Conservation (phyloP, 2,888 invertebrate genomes). For the Luperina nickerlii region DNA sequence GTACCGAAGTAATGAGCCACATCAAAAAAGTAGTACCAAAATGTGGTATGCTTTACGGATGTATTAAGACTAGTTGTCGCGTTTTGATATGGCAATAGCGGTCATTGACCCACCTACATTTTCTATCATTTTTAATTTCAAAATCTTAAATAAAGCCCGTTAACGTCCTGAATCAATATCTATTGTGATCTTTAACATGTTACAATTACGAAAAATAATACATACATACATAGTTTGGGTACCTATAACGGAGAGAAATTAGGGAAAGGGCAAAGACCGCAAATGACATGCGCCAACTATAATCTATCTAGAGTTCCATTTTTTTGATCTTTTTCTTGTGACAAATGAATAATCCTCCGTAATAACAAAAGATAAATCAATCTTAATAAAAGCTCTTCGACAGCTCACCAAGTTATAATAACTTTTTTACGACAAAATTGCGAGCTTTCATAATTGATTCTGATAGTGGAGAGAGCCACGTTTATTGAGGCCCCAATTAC, state of each 20-base stretch:
- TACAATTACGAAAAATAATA: not conserved
- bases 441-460: conserved; percentile 28
- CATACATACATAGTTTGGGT: not conserved
- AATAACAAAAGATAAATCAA: conserved; percentile 29
- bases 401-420: conserved; percentile 21
- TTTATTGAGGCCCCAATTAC: conserved; percentile 30
- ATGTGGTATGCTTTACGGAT: not conserved
- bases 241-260: too few species aligned
- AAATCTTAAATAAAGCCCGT: not conserved
- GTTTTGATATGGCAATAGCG: too few species aligned
- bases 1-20: conserved; percentile 15
- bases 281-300: not conserved
- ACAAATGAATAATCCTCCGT: conserved; percentile 13
- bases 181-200: not conserved
- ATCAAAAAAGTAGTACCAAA: not conserved
- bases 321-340: not conserved
- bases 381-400: conserved; percentile 44
- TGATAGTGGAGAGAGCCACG: conserved; percentile 23
- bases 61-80: not conserved
- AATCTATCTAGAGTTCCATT: not conserved
- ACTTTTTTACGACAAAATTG: conserved; percentile 41
- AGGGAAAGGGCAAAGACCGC: too few species aligned
- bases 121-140: not conserved
- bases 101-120: too few species aligned
- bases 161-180: not conserved